These are phyloP conservation scores for Conus canariensis DNA, from an alignment of 2,888 invertebrate species.

Conservation along the genomic window DNA sequence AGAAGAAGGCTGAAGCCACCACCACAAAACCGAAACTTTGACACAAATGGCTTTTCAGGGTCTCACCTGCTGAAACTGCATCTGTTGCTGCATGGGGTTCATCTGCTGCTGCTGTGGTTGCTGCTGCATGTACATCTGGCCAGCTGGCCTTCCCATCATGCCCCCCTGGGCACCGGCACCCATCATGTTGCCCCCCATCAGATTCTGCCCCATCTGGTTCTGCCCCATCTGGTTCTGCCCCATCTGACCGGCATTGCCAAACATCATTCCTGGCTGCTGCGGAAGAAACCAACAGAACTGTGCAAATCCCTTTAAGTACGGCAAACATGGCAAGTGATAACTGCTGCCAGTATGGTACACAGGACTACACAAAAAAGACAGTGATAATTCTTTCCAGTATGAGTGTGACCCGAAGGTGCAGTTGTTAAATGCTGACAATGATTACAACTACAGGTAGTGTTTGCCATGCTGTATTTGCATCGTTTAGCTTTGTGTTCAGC, in stretches of 20 bases:
- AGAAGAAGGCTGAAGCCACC: too few relatives aligned
- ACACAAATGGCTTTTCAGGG: not conserved
- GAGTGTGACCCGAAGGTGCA: too few relatives aligned
- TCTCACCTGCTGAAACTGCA: constrained; percentile 70
- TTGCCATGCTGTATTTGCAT: too few relatives aligned
- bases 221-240: not conserved
- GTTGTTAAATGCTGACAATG: too few relatives aligned
- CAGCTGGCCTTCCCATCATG: constrained; percentile 50
- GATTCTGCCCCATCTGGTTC: constrained; percentile 25
- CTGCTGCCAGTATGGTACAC: not conserved
- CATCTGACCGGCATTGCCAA: constrained; percentile 49
- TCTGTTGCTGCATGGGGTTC: constrained; percentile 62
- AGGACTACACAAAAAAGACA: not conserved
- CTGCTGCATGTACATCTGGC: constrained; percentile 43
- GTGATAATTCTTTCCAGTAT: too few relatives aligned
- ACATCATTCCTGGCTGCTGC: constrained; percentile 46
- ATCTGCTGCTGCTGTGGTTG: constrained; percentile 46
- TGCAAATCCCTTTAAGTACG: not conserved
- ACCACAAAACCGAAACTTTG: too few relatives aligned
- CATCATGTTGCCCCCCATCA: constrained; percentile 37
- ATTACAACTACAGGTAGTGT: too few relatives aligned
- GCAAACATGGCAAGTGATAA: not conserved
- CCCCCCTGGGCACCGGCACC: constrained; percentile 32
- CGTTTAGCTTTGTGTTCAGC: too few relatives aligned
- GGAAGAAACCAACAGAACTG: not conserved